phyloP scores from a whole-genome alignment of 2,797 vertebrate species.

The Siniperca scherzeri region DNA sequence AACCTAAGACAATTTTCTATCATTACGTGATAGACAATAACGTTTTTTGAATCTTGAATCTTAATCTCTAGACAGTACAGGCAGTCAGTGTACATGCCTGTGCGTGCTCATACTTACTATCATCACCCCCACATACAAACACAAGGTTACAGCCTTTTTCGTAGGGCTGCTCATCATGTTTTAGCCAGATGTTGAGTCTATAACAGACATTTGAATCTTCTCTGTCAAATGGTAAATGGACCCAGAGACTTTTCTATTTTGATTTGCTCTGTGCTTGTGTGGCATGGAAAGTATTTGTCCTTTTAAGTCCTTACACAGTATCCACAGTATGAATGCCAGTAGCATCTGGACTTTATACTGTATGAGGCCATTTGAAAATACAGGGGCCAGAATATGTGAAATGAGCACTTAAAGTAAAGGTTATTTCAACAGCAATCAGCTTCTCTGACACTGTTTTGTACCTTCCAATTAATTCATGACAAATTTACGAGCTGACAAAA shows the following conservation, averaged over 20 bases:
- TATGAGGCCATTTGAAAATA: constrained; percentile 62
- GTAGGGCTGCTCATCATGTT: constrained; percentile 61
- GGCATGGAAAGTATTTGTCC: constrained; percentile 77
- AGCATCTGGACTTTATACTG: constrained; percentile 73
- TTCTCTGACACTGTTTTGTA: constrained; percentile 64
- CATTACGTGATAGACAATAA: too few relatives aligned
- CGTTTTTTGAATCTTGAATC: too few relatives aligned
- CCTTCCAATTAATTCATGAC: constrained; percentile 64
- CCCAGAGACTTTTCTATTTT: constrained; percentile 51
- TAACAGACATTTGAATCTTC: constrained; percentile 53
- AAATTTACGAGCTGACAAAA: constrained; percentile 76
- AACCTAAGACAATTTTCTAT: too few relatives aligned
- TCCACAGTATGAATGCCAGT: constrained; percentile 41
- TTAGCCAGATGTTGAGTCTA: constrained; percentile 72
- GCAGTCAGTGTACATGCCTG: not conserved
- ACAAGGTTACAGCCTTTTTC: constrained; percentile 23
- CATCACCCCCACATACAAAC: constrained; percentile 11
- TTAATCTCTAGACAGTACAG: not conserved
- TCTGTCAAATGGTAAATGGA: constrained; percentile 53
- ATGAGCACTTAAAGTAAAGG: constrained; percentile 61
- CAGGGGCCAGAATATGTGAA: constrained; percentile 57
- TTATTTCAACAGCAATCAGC: constrained; percentile 71
- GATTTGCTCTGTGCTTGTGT: constrained; percentile 53
- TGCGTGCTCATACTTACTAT: not conserved
- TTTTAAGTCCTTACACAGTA: constrained; percentile 56